These are phyloP conservation scores for Dryobota labecula DNA, from an alignment of 2,888 invertebrate genomes.

Conservation along the genomic window DNA sequence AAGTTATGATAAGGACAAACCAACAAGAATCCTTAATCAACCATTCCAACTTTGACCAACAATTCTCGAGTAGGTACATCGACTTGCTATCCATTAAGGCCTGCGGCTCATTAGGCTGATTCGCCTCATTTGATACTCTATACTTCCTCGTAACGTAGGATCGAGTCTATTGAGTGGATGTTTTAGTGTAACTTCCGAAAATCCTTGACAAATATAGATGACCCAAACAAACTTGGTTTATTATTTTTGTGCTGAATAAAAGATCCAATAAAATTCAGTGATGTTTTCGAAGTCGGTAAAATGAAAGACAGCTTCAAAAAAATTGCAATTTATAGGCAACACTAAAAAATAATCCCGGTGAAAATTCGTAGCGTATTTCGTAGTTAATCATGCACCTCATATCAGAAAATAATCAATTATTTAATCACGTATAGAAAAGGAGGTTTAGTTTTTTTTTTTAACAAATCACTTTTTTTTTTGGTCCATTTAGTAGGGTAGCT, in stretches of 20 bases:
- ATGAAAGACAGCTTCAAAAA: background rate
- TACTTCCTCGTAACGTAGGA: constrained; percentile 35
- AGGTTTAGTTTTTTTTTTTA: no score
- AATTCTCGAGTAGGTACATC: constrained; percentile 13
- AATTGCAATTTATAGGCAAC: background rate
- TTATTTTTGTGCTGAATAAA: background rate
- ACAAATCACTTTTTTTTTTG: no score
- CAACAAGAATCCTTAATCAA: constrained; percentile 14
- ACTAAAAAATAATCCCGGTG: no score
- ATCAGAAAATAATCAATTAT: no score
- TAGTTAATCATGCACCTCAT: no score
- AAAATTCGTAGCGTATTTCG: no score
- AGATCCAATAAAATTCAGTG: background rate
- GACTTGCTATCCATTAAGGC: constrained; percentile 32
- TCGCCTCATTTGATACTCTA: constrained; percentile 40
- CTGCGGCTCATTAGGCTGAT: constrained; percentile 30
- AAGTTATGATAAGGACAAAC: constrained; percentile 12
- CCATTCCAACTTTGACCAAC: constrained; percentile 11
- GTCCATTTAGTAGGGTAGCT: no score
- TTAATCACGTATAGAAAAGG: no score
- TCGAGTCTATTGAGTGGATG: constrained; percentile 32
- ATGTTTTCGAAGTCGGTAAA: background rate
- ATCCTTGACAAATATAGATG: constrained; percentile 19
- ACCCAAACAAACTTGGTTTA: background rate
- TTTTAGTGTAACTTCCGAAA: constrained; percentile 23